Percentiles rank a stretch among this genome's conserved stretches.
These are phyloP conservation scores for Trichoplax adhaerens DNA, from an alignment of 37 sponge, comb jelly and placozoan species.

Conservation along the genomic window DNA sequence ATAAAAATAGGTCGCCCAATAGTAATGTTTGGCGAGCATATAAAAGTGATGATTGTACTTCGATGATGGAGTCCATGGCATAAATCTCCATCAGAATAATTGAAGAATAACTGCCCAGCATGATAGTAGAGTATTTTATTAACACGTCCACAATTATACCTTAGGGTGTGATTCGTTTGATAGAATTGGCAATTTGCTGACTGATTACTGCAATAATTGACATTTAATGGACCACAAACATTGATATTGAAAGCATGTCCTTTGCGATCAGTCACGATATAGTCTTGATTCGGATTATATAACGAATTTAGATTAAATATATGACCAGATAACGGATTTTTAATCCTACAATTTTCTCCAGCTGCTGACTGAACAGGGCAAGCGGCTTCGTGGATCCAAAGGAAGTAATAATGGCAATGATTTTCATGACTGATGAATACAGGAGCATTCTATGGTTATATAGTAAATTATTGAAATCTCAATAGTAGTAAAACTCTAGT, in stretches of 20 bases:
- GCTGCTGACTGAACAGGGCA: constrained; percentile 20
- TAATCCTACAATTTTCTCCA: constrained; percentile 13
- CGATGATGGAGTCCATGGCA: constrained; percentile 11
- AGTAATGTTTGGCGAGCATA: constrained; percentile 23
- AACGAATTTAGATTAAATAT: constrained; percentile 33
- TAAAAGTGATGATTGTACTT: constrained; percentile 12
- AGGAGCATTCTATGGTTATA: constrained; percentile 8
- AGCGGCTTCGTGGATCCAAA: constrained; percentile 34
- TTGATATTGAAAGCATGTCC: constrained; percentile 3
- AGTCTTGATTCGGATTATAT: not conserved
- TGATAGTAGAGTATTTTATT: constrained; percentile 14
- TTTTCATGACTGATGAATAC: not conserved
- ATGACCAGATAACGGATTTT: constrained; percentile 9
- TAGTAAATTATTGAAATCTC: not conserved
- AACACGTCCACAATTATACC: no score
- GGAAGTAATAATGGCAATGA: constrained; percentile 26
- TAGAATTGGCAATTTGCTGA: no score
- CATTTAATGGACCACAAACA: no score
- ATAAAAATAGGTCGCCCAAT: constrained; percentile 16
- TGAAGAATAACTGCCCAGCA: constrained; percentile 23
- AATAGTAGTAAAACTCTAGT: no score
- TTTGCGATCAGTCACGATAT: not conserved
- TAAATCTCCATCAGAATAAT: constrained; percentile 17
- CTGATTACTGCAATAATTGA: no score
- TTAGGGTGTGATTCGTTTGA: no score